Conservation (phyloP, 2,888 invertebrate genomes). For the Cryptops parisi region DNA sequence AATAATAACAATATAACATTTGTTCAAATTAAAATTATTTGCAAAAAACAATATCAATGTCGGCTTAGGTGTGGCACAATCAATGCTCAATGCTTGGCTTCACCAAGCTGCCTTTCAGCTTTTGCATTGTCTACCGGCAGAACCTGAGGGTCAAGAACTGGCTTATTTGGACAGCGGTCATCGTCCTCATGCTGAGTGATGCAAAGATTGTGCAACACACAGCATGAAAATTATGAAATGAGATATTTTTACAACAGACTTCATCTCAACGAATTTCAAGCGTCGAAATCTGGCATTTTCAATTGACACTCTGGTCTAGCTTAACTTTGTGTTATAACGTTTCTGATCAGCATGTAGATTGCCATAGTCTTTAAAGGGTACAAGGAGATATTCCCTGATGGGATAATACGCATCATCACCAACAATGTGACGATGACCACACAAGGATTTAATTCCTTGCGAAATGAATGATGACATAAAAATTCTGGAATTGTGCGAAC, state of each 20-base stretch:
- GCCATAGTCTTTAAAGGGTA: neutral
- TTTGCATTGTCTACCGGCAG: neutral
- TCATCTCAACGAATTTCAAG: neutral
- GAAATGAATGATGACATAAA: too few relatives aligned
- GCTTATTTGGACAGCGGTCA: neutral
- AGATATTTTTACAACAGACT: neutral
- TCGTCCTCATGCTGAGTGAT: neutral
- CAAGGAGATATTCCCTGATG: too few relatives aligned
- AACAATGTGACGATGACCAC: too few relatives aligned
- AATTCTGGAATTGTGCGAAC: too few relatives aligned
- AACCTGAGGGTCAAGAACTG: neutral
- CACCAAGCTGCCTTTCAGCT: neutral
- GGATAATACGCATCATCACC: too few relatives aligned
- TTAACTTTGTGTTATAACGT: neutral
- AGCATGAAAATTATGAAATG: neutral
- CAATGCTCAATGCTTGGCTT: too few relatives aligned
- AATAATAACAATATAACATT: neutral
- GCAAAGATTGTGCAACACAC: neutral
- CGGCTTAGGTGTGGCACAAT: too few relatives aligned
- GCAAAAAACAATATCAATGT: too few relatives aligned
- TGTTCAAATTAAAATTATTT: too few relatives aligned
- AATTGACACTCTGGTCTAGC: neutral
- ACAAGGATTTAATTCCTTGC: too few relatives aligned
- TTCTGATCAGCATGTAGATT: neutral
- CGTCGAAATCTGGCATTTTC: neutral